Percentiles rank a stretch among this genome's conserved stretches.
These are phyloP conservation scores for Bombus huntii DNA, from an alignment of 1,140 invertebrate species.

Conservation along the genomic window DNA sequence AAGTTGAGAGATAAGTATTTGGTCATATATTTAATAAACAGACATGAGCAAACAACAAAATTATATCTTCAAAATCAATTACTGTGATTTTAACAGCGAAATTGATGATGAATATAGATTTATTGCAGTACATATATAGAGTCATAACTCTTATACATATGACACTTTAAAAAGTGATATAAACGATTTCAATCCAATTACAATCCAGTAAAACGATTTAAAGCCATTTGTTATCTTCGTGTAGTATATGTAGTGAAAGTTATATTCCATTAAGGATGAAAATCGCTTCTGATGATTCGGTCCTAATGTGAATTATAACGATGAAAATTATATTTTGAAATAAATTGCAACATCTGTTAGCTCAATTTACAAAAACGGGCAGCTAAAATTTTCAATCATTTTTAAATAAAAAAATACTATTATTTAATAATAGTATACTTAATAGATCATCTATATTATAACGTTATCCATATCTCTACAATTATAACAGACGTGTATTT, in stretches of 20 bases:
- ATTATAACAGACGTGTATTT: too few relatives aligned
- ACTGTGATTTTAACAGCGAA: background rate
- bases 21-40: too few relatives aligned
- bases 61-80: background rate
- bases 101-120: background rate
- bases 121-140: too few relatives aligned
- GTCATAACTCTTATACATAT: background rate
- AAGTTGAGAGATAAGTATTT: too few relatives aligned
- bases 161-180: background rate
- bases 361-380: background rate
- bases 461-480: too few relatives aligned
- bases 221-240: background rate
- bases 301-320: background rate
- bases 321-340: background rate
- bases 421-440: too few relatives aligned
- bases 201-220: constrained; percentile 6
- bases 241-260: constrained; percentile 1
- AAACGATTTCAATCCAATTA: background rate
- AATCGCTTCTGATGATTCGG: background rate
- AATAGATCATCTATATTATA: too few relatives aligned
- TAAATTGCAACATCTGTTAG: background rate
- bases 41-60: background rate
- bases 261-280: constrained; percentile 3
- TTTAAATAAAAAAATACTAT: background rate
- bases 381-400: background rate